phyloP scores from a whole-genome alignment of 2,888 invertebrate genomes.

The Hipparchia sbordonii region DNA sequence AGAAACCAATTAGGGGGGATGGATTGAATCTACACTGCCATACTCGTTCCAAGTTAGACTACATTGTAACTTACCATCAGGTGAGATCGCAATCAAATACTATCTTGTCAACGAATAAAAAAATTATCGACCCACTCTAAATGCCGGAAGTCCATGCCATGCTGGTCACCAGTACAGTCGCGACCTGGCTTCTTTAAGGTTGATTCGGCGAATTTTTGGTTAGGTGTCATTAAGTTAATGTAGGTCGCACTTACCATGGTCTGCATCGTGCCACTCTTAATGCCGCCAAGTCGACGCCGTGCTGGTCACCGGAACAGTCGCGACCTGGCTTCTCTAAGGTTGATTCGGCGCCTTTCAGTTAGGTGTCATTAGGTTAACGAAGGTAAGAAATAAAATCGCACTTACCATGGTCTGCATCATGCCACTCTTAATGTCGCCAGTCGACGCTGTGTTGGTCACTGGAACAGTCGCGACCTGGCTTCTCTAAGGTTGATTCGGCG shows the following conservation, averaged over 20 bases:
- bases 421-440: slow-evolving; percentile 55
- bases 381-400: too few species aligned
- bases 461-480: slow-evolving; percentile 52
- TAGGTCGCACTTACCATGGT: slow-evolving; percentile 15
- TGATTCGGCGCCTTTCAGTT: neutral
- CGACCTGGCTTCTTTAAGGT: slow-evolving; percentile 46
- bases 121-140: slow-evolving; percentile 55
- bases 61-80: too few species aligned
- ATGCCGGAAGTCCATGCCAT: slow-evolving; percentile 51
- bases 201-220: neutral
- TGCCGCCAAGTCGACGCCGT: slow-evolving; percentile 51
- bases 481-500: neutral
- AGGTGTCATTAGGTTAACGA: too few species aligned
- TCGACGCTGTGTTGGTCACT: slow-evolving; percentile 46
- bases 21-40: too few species aligned
- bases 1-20: too few species aligned
- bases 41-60: too few species aligned
- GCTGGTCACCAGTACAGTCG: slow-evolving; percentile 47
- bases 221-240: too few species aligned
- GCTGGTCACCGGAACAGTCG: slow-evolving; percentile 47
- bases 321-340: slow-evolving; percentile 46
- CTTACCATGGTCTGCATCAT: slow-evolving; percentile 53
- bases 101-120: too few species aligned
- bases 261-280: slow-evolving; percentile 61
- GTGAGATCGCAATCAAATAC: too few species aligned